Evolutionary conservation across 2,113 vertebrate species (phyloP), one percentile per base, ranked within the genome.

Genomic region (Ascaphus truei): DNA sequence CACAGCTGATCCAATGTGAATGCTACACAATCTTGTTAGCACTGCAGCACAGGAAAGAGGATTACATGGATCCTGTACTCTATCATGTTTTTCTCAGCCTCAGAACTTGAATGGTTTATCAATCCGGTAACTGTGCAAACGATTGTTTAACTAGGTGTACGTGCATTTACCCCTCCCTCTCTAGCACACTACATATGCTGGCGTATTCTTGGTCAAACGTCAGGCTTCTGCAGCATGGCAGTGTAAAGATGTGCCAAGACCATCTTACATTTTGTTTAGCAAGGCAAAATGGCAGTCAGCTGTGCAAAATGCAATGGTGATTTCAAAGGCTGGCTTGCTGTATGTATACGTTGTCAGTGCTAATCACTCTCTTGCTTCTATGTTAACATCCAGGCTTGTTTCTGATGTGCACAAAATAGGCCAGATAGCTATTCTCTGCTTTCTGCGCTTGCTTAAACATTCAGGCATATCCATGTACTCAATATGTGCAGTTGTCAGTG

Each of bases 1-100:
- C 65, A 60, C 67, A 77, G 72, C 77, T 76, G 80, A 80, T 81
- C 69, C 77, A 53, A 41, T n/a, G 74, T 62, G 61, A 77, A 63
- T 74, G 72, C 60, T 60, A 2, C 37, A 1, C 75, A 72, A 67
- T 75, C 78, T 62, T 45, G 18, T 84, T 76, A 79, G 16, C 30
- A 1, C 63, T 75, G 43, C 37, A 57, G 59, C 67, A 15, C 51
- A 50, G 11, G 45, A 73, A 53, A 77, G 78, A 71, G 76, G 79
- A 81, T 83, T 80, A 62, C 3, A 1, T 63, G 27, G 75, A 75
- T 74, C 1, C 36, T 47, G 41, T 15, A 37, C 52, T 29, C 62
- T 66, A 9, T 1, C 13, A 58, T 39, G 4, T 7, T 71, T 52
- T 8, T 13, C 55, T 8, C 22, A 61, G 72, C 68, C 63, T 74